These are phyloP conservation scores for Ianthella basta DNA, from an alignment of 37 sponge, comb jelly and placozoan genomes.

Conservation along the genomic window DNA sequence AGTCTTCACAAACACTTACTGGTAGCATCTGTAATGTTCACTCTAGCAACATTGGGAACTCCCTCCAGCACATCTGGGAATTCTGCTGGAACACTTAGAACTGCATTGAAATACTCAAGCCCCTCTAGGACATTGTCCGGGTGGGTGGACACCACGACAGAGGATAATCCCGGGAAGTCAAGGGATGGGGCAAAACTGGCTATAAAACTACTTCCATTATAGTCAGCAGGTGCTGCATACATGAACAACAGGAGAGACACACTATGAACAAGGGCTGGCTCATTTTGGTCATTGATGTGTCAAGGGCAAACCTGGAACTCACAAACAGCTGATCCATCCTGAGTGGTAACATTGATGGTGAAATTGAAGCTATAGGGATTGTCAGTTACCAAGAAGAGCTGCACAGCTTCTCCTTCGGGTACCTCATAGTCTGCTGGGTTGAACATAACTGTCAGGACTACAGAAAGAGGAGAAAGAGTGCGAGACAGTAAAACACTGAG, in stretches of 20 bases:
- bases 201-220: too few relatives aligned
- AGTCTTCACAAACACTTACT: not conserved
- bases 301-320: not conserved
- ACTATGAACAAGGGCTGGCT: too few relatives aligned
- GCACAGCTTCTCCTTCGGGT: not conserved
- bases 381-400: not conserved
- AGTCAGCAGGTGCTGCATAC: too few relatives aligned
- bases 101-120: not conserved
- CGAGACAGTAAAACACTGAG: too few relatives aligned
- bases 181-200: too few relatives aligned
- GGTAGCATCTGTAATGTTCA: conserved; percentile 11
- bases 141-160: not conserved
- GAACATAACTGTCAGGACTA: conserved; percentile 1
- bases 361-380: not conserved
- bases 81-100: not conserved
- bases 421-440: not conserved
- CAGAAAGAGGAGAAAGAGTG: too few relatives aligned
- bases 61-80: not conserved
- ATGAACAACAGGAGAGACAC: too few relatives aligned
- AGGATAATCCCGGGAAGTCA: too few relatives aligned
- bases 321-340: conserved; percentile 22
- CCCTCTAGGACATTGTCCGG: not conserved
- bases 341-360: not conserved
- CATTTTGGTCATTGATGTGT: too few relatives aligned
- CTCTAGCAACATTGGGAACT: not conserved